Base-by-base conservation (phyloP, 1,140 invertebrate species). In the Neelides sp. region DNA sequence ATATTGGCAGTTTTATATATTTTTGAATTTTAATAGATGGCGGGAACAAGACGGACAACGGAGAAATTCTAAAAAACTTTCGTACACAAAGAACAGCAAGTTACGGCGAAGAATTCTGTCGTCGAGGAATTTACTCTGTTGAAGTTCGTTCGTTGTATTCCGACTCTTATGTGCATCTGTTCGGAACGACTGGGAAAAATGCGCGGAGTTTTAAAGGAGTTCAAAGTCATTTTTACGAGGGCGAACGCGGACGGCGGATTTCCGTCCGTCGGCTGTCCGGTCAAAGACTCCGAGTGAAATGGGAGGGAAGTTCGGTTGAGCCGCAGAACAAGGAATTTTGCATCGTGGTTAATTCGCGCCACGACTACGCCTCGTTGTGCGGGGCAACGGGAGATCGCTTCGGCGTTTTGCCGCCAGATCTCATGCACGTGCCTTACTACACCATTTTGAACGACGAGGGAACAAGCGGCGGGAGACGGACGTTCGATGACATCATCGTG, bases 311-410 rank as follows among this genome's bases (percentile, higher is more conserved):
- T 57, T 69, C 73, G 34, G 71, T 75, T 54, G 73, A 76, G 59
- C 74, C 74, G 1, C 73, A 76, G 60, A 63, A 66, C 4, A 75
- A 73, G 3, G 67, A 69, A 27, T 77, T 76, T 61, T 77, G 74
- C 57, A 66, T 77, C 2, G 73, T 75, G 4, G 69, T 75, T 3
- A 76, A 72, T 12, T 69, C 67, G n/a, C 63, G 65, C 43, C 71
- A 66, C 43, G 71, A 73, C 59, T 75, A 75, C 58, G 69, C 70
- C 1, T 72, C 74, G 0, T 65, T 77, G 1, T 77, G 75, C 54
- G 68, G 71, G 4, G 74, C 75, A 4, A 66, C 67, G 44, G 64
- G 61, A 17, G 71, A 72, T 43, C 50, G 45, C 27, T 57, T 45
- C 34, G 63, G 61, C 1, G 57, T 61, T 2, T 15, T 62, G 2